A percentile compares a stretch with the other conserved stretches of the same genome.
phyloP scores from a whole-genome alignment of 2,888 invertebrate genomes.

The Neuroscelio doddi region DNA sequence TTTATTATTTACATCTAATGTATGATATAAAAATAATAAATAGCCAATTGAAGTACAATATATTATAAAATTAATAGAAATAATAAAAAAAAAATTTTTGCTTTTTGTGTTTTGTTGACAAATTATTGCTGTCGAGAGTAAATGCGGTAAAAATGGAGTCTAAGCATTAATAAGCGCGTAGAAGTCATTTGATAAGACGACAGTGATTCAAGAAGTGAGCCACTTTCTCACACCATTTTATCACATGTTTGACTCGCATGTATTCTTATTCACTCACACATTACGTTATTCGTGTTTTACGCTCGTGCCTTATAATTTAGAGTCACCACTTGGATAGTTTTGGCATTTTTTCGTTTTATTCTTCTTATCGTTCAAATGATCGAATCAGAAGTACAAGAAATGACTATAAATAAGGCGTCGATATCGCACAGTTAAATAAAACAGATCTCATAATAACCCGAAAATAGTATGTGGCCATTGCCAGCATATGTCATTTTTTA shows the following conservation, averaged over 20 bases:
- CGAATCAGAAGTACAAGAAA: neutral
- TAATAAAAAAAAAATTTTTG: neutral
- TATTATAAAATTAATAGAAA: neutral
- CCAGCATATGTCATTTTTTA: neutral
- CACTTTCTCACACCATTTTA: slow-evolving; percentile 2
- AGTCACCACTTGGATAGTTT: neutral
- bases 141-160: slow-evolving; percentile 1
- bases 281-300: slow-evolving; percentile 3
- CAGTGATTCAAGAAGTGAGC: slow-evolving; percentile 5
- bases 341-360: slow-evolving; percentile 3
- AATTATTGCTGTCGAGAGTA: neutral
- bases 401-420: slow-evolving; percentile 2
- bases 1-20: neutral
- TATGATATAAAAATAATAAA: neutral
- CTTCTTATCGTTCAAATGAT: too few relatives aligned
- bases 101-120: neutral
- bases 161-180: slow-evolving; percentile 2
- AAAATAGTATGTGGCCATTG: neutral
- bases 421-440: slow-evolving; percentile 10
- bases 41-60: neutral
- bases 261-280: slow-evolving; percentile 2
- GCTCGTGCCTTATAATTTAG: neutral
- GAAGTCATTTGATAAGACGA: slow-evolving; percentile 2
- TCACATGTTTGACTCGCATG: slow-evolving; percentile 9
- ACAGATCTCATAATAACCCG: slow-evolving; percentile 25